Evolutionary conservation across 2,797 vertebrate species (phyloP), one percentile per base, ranked within the genome.

Genomic region (Alauda arvensis): DNA sequence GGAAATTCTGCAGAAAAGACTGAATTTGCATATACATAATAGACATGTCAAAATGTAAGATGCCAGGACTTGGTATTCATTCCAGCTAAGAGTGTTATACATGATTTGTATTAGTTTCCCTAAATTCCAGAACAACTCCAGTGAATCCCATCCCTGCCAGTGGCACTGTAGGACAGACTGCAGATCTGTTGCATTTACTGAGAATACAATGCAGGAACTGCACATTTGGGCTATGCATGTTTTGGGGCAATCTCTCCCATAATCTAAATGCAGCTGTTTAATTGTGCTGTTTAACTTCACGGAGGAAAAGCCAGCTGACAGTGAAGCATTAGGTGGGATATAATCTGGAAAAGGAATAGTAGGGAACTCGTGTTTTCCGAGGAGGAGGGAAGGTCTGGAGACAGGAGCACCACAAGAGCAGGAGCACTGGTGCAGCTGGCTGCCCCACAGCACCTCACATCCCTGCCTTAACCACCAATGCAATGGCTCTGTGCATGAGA

Each of bases 11-110:
- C 55, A n/a, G 65, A 45, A 90, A 91, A 94, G 90, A 71, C 84
- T 78, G 34, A 42, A 96, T 97, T 96, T 97, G 90, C 95, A 93
- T 95, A 89, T 81, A 96, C 95, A 94, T 94, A 96, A 96, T 65
- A 92, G 94, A 91, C 75, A 92, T 87, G 93, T 93, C 93, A 88
- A 93, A 94, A 87, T 89, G 77, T 60, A 91, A 33, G 89, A 89
- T 87, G 86, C 31, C 20, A 69, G 91, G 93, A 94, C 92, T 95
- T 91, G 85, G 77, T 69, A 77, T 91, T 94, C 93, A 77, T 91
- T 94, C 93, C 93, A 74, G 63, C 70, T 77, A 20, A 37, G 65
- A 86, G 45, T 13, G 42, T 80, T 85, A 70, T 1, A 77, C 60
- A 76, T 66, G 29, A 77, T 84, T 83, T 86, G 79, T 81, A 87